These are phyloP conservation scores for Seriola rivoliana DNA, from an alignment of 2,113 vertebrate genomes.

Conservation along the genomic window DNA sequence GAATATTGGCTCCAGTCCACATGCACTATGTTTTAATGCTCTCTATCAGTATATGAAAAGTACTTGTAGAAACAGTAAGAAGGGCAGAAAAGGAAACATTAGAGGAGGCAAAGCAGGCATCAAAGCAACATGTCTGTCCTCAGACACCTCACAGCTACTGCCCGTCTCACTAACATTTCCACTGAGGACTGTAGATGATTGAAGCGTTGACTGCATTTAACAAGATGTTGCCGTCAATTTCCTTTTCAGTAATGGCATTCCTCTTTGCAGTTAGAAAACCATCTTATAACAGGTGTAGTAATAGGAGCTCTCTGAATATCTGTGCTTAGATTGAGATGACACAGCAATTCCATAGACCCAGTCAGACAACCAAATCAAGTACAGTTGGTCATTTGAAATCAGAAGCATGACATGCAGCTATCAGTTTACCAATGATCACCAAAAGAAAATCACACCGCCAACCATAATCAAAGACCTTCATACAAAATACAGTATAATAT, in stretches of 20 bases:
- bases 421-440: not conserved
- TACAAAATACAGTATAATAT: not conserved
- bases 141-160: not conserved
- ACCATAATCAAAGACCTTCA: not conserved
- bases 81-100: not conserved
- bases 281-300: not conserved
- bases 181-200: slow-evolving; percentile 16
- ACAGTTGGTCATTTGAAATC: not conserved
- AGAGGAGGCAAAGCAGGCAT: not conserved
- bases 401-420: not conserved
- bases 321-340: not conserved
- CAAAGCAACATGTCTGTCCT: not conserved
- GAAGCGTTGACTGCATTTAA: slow-evolving; percentile 28
- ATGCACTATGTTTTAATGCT: not conserved
- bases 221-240: slow-evolving; percentile 31
- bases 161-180: slow-evolving; percentile 10
- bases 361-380: not conserved
- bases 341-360: not conserved
- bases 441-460: not conserved
- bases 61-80: not conserved
- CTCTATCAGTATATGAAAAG: not conserved
- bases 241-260: slow-evolving; percentile 14
- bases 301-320: not conserved
- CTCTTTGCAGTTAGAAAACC: slow-evolving; percentile 16
- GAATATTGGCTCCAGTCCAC: not conserved